Conservation (phyloP, 2,113 vertebrate genomes). For the Amazona guildingii region DNA sequence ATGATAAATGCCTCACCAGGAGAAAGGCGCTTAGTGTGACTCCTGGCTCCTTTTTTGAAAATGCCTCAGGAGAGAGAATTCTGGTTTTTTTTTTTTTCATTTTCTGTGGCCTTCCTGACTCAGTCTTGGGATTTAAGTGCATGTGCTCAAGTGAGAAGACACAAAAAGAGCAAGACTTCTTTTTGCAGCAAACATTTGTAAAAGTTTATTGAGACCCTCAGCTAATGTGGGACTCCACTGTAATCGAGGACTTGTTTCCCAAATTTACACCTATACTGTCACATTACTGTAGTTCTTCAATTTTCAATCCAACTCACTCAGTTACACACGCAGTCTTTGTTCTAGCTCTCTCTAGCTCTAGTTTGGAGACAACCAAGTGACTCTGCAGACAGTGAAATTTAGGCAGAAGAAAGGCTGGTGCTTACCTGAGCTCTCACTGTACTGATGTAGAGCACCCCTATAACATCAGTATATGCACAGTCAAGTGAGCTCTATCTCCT, state of each 20-base stretch:
- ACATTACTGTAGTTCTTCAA: not conserved
- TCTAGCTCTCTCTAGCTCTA: not conserved
- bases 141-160: not conserved
- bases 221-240: not conserved
- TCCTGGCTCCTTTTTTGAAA: not conserved
- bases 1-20: not conserved
- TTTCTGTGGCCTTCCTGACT: not conserved
- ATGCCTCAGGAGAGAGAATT: not conserved
- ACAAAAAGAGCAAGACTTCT: not conserved
- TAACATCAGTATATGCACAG: not conserved
- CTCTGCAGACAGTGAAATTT: not conserved
- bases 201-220: not conserved
- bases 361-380: not conserved
- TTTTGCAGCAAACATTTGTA: not conserved
- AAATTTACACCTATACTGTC: not conserved
- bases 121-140: not conserved
- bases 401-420: not conserved
- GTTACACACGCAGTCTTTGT: not conserved
- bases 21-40: not conserved
- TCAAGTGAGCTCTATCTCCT: not conserved
- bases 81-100: not conserved
- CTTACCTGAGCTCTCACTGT: fast-evolving
- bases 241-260: not conserved
- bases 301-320: not conserved
- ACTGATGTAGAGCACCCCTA: not conserved